Evolutionary conservation across 1,140 invertebrate species (phyloP), one percentile per base, ranked within the genome.

Genomic region (Archivesica marissinica): DNA sequence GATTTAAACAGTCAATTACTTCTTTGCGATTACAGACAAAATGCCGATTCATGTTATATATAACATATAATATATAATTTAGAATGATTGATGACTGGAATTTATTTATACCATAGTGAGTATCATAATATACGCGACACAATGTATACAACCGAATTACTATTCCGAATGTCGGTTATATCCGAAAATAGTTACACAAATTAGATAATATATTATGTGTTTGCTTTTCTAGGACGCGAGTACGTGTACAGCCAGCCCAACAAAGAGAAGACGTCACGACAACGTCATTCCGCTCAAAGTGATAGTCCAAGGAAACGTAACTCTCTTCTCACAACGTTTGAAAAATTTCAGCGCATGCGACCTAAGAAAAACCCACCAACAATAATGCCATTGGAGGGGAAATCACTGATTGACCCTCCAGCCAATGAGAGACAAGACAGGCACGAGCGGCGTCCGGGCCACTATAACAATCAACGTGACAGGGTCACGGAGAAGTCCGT

Each of bases 261-360:
- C 50, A 70, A n/a, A 9, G 47, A 54, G 28, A 72, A 75, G 41
- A 70, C 28, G 28, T 17, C 44, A 1, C 15, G 11, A 0, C 59
- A 28, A 3, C 25, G 23, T 20, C 41, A 28, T 35, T 79, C 68
- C 15, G 82, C 66, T 0, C 52, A 72, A 39, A 17, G 56, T 70
- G 61, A 70, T 25, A 44, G 64, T 15, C 56, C 44, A 25, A 78
- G 35, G 1, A 64, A 76, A 15, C 47, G 75, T 0, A 86, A 83
- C 38, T 70, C 86, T 11, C 64, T 92, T 59, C 23, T 90, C 25
- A 92, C 90, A 23, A 92, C 91, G 2, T 83, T 90, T 20, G 90
- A 92, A 76, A 88, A 89, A 50, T 91, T 92, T 52, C 85, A 90
- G 25, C 89, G 88, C 25, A 91, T 90, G 86, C 85, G 91, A 47